These are phyloP conservation scores for Sepiola atlantica DNA, from an alignment of 2,888 invertebrate genomes.

Conservation along the genomic window DNA sequence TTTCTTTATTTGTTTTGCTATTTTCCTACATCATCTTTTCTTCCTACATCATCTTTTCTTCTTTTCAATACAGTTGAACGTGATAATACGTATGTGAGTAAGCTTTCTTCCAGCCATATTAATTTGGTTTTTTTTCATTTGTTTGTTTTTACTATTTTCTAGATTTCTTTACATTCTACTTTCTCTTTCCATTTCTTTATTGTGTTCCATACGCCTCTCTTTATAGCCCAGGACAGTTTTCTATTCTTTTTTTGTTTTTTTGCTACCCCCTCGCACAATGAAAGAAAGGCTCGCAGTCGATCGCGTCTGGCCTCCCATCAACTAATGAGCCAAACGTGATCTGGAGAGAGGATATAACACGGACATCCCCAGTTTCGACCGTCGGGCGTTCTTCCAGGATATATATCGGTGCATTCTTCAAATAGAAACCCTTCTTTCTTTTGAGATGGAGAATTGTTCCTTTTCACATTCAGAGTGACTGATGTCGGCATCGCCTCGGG, in stretches of 20 bases:
- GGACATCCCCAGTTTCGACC: not conserved
- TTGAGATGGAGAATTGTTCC: not conserved
- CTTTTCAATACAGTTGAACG: too few species aligned
- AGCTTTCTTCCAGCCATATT: not conserved
- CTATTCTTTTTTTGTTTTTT: not conserved
- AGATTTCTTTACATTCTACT: not conserved
- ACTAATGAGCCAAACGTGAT: not conserved
- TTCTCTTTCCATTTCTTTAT: not conserved
- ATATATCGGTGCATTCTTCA: conserved; percentile 19
- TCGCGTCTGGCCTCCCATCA: conserved; percentile 9
- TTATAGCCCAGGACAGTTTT: not conserved
- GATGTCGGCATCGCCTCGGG: not conserved
- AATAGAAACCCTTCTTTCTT: not conserved
- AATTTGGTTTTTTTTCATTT: not conserved
- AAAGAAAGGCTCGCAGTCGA: not conserved
- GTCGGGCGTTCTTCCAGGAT: conserved; percentile 32
- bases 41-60: too few species aligned
- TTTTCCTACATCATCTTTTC: not conserved
- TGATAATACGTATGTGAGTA: too few species aligned
- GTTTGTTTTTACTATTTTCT: not conserved
- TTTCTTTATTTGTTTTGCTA: not conserved
- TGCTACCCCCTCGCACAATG: not conserved
- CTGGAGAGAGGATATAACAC: not conserved
- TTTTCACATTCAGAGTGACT: not conserved
- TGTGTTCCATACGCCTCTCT: not conserved